phyloP scores from a whole-genome alignment of 2,113 vertebrate genomes.

The Scortum barcoo region DNA sequence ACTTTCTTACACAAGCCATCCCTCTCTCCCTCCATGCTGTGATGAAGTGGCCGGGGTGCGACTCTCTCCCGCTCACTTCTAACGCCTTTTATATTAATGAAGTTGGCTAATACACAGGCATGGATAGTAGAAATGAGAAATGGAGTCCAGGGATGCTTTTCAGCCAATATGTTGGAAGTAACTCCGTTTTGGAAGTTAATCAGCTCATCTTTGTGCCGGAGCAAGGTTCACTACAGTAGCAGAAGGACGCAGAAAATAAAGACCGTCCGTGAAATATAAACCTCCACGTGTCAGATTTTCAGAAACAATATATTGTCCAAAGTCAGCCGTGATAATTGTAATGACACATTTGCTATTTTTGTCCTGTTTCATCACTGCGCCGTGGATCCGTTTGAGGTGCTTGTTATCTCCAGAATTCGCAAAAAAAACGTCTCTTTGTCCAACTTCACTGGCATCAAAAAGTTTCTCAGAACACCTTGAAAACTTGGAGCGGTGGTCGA shows the following conservation, averaged over 20 bases:
- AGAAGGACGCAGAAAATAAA: background rate
- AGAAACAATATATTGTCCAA: background rate
- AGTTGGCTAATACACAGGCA: conserved; percentile 69
- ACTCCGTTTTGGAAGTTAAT: conserved; percentile 70
- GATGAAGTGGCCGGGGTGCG: conserved; percentile 68
- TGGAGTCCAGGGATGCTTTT: conserved; percentile 63
- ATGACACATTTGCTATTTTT: conserved; percentile 25
- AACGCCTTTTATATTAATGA: conserved; percentile 77
- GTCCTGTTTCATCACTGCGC: conserved; percentile 31
- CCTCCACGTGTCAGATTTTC: background rate
- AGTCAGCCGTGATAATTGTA: background rate
- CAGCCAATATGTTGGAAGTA: conserved; percentile 45
- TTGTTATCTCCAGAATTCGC: conserved; percentile 22
- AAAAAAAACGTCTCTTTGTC: conserved; percentile 13
- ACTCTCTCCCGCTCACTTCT: conserved; percentile 52
- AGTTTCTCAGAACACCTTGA: conserved; percentile 73
- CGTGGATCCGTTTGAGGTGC: conserved; percentile 10
- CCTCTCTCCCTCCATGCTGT: conserved; percentile 41
- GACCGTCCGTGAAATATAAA: background rate
- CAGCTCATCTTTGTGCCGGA: conserved; percentile 56
- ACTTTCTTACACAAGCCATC: conserved; percentile 24
- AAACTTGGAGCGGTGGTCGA: conserved; percentile 39
- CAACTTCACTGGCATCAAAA: conserved; percentile 38
- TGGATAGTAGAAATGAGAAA: conserved; percentile 58
- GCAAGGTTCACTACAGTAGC: conserved; percentile 35